Conservation (phyloP, 1,140 invertebrate species). For the Ectropis grisescens region DNA sequence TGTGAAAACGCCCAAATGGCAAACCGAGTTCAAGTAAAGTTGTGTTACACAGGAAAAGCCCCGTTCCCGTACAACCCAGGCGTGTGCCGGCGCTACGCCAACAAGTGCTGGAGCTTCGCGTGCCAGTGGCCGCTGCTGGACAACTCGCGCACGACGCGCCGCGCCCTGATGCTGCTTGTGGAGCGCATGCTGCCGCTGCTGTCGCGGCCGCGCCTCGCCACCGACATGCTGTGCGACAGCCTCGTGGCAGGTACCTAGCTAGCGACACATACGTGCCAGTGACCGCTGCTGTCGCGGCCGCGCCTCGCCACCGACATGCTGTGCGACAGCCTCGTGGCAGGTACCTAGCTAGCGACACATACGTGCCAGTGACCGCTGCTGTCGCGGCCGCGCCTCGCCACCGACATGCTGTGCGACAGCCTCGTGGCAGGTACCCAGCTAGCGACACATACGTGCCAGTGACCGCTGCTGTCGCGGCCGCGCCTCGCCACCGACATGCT, state of each 20-base stretch:
- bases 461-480: no score
- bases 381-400: no score
- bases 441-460: no score
- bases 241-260: constrained; percentile 87
- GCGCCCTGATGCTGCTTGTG: constrained; percentile 84
- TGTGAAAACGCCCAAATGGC: no score
- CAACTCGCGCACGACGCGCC: constrained; percentile 78
- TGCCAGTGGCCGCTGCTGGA: constrained; percentile 78
- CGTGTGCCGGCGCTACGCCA: constrained; percentile 65
- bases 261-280: constrained; percentile 72
- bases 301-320: constrained; percentile 83
- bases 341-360: no score
- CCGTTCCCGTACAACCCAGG: constrained; percentile 51
- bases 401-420: no score
- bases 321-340: no score
- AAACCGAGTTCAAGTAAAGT: no score
- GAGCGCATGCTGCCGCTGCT: constrained; percentile 87
- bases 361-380: no score
- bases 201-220: constrained; percentile 84
- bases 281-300: constrained; percentile 74
- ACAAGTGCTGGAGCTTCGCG: constrained; percentile 79
- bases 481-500: no score
- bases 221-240: constrained; percentile 94
- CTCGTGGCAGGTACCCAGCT: no score
- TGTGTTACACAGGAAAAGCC: constrained; percentile 27